Evolutionary conservation across 2,113 vertebrate genomes (phyloP), one percentile per base, ranked within the genome.

Genomic region (Notarius lentiginosus): DNA sequence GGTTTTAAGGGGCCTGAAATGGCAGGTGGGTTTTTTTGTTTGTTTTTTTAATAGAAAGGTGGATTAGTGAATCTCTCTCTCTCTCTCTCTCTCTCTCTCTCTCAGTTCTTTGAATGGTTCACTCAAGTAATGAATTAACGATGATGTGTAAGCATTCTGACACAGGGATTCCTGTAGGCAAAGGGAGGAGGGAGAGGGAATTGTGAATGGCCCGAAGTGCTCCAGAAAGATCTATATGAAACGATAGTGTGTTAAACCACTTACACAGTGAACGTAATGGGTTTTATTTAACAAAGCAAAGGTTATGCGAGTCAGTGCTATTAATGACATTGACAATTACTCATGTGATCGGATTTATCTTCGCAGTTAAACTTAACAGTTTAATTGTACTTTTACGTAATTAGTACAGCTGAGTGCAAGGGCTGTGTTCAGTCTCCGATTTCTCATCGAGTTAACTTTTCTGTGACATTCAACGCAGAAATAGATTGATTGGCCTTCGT

Each of bases 1-100:
- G 87, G 58, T 84, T 86, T 83, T 89, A 75, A 68, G 70, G 61
- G 86, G 75, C 87, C 76, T 91, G 87, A 91, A 89, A 89, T 91
- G 90, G 73, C 82, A 72, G 72, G 60, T 83, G 87, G 53, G 47
- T 85, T 85, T 87, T 86, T 72, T 68, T 68, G 79, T 60, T 60
- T 60, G n/a, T 68, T 72, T 73, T 73, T 87, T 86, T 49, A 10
- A 58, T 66, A 83, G 58, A 15, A 83, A 79, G 34, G 51, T 89
- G 70, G 68, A 84, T 79, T 63, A 77, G 49, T 30, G 34, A 86
- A 82, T 79, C 41, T 56, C 6, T 34, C 84, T 65, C 83, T 53
- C 87, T 79, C 77, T 63, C 9, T 70, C 60, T 79, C 7, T 41
- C 27, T 84, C 51, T 82, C 66, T 76, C 61, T 84, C 58, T 70